phyloP scores from a whole-genome alignment of 2,797 vertebrate genomes.

The Tokudaia tokunoshimensis region DNA sequence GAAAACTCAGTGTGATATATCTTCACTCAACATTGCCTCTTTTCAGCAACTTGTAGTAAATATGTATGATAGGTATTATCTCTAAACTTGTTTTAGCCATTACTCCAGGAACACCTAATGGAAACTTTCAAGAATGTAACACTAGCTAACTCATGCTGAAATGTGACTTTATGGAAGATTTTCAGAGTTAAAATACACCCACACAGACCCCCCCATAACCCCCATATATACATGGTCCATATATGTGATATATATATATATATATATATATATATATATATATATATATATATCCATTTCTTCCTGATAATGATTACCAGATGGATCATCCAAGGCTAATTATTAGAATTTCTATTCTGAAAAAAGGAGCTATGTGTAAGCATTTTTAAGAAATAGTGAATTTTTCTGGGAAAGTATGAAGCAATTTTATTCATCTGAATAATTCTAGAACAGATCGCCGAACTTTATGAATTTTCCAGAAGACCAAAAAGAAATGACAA shows the following conservation, averaged over 20 bases:
- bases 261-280: no score
- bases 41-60: not conserved
- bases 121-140: slow-evolving; percentile 7
- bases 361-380: slow-evolving; percentile 2
- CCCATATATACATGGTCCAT: no score
- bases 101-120: not conserved
- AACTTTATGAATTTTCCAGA: slow-evolving; percentile 24
- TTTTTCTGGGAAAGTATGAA: not conserved
- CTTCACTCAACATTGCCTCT: not conserved
- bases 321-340: slow-evolving; percentile 51
- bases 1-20: not conserved
- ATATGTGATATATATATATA: no score
- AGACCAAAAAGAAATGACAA: not conserved
- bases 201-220: no score
- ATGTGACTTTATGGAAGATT: slow-evolving; percentile 1
- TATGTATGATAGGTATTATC: not conserved
- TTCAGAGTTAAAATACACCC: slow-evolving; percentile 31
- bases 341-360: slow-evolving; percentile 67
- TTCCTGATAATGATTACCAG: slow-evolving; percentile 43
- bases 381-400: not conserved
- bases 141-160: not conserved
- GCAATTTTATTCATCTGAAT: slow-evolving; percentile 17
- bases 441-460: not conserved
- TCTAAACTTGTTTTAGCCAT: slow-evolving; percentile 2
- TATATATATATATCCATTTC: not conserved